These are phyloP conservation scores for Stegodyphus dumicola DNA, from an alignment of 1,140 invertebrate genomes.

Conservation along the genomic window DNA sequence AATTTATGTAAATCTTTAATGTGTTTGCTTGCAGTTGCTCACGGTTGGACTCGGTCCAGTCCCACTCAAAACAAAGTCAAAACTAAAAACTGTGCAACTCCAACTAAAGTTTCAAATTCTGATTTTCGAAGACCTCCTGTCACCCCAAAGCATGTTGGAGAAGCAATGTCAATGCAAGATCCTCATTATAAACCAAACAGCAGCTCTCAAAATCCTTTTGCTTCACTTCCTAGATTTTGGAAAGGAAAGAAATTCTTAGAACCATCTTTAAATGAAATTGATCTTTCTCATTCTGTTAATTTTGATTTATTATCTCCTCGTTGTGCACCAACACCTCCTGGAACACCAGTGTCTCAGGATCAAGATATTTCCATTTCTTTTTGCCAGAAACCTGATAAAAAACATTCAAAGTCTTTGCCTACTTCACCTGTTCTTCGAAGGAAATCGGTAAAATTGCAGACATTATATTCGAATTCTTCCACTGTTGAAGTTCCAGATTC, in stretches of 20 bases:
- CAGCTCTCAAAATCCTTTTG: constrained; percentile 76
- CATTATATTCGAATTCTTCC: constrained; percentile 62
- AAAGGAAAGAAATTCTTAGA: constrained; percentile 66
- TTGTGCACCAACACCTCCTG: constrained; percentile 63
- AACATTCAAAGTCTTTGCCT: constrained; percentile 47
- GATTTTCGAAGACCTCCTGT: constrained; percentile 61
- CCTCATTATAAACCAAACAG: constrained; percentile 75
- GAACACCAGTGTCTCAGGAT: background rate
- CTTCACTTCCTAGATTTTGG: constrained; percentile 74
- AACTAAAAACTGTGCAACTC: background rate
- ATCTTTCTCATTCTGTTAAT: constrained; percentile 73
- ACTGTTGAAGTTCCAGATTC: constrained; percentile 27
- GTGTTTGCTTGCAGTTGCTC: constrained; percentile 40
- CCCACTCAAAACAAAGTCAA: constrained; percentile 5
- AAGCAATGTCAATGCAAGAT: constrained; percentile 82
- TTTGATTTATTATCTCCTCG: constrained; percentile 76
- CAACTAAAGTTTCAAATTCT: constrained; percentile 2
- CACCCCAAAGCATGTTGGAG: constrained; percentile 75
- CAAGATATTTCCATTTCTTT: background rate
- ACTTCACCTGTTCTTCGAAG: constrained; percentile 42
- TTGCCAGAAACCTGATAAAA: background rate
- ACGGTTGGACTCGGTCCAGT: constrained; percentile 28
- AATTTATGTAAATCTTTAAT: background rate
- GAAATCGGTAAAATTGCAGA: constrained; percentile 30
- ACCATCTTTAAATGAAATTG: constrained; percentile 71